Evolutionary conservation across 2,888 invertebrate species (phyloP), one percentile per base, ranked within the genome.

Genomic region (Ethmia dodecea): DNA sequence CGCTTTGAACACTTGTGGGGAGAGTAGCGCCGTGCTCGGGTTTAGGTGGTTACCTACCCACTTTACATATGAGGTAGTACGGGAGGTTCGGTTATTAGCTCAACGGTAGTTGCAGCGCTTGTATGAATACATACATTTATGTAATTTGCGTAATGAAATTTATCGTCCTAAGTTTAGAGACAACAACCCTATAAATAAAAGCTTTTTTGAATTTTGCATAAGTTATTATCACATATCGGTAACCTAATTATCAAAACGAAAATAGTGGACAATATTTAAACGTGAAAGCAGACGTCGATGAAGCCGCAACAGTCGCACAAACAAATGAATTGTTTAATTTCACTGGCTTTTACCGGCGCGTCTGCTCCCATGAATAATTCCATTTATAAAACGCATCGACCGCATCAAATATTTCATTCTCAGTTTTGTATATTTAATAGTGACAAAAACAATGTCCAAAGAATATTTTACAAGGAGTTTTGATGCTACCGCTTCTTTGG

Each of bases 1-100:
- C 79, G 79, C 84, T 84, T 84, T 84, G 83, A 81, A 76, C 80
- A 75, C 78, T 81, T 78, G 77, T 78, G 81, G 80, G 83, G 81
- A 58, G 64, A 54, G 61, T 53, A 55, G 49, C 26, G 10, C 3
- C 4, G 26, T 50, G 56, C 59, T 50, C 49, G 47, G 65, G 60
- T 62, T 62, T 60, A 55, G 55, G 43, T 43, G 58, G 56, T 57
- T 63, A 65, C 58, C 69, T 64, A 61, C 60, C 68, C 65, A 64
- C 55, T 71, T 69, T 73, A 66, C 76, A 73, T 70, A 72, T 50
- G 58, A 60, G 69, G 69, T 74, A 69, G 59, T 62, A 60, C 58
- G 52, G 6, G n/a, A n/a, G n/a, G n/a, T n/a, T n/a, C n/a, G n/a
- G 22, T 22, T 22, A 22, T 22, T 22, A 22, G 22, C 22, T n/a